A percentile compares a stretch with the other conserved stretches of the same genome.
Conservation (phyloP, 2,888 invertebrate genomes). For the Trachelus stipa region DNA sequence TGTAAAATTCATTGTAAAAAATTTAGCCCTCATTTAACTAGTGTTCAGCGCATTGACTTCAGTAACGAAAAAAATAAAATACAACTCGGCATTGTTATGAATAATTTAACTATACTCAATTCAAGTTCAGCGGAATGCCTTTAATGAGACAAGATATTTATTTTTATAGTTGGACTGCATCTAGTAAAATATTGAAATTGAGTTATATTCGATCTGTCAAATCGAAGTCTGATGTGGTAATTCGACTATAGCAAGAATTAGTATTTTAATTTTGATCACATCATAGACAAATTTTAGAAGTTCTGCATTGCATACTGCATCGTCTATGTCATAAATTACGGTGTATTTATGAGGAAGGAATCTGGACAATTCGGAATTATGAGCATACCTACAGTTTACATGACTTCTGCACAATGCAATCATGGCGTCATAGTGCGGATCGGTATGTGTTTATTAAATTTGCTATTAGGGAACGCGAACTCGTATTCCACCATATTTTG, state of each 20-base stretch:
- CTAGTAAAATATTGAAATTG: no score
- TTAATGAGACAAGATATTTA: no score
- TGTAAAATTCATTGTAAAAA: no score
- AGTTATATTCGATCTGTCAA: no score
- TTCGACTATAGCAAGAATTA: not conserved
- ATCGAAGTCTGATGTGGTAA: no score
- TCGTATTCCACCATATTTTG: not conserved
- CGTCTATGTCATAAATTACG: not conserved
- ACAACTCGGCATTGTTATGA: no score
- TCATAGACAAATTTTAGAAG: not conserved
- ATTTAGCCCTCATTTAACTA: no score
- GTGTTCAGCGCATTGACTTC: no score
- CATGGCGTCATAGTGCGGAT: slow-evolving; percentile 17
- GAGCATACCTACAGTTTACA: not conserved
- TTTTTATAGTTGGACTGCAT: no score
- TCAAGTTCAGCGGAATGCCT: no score
- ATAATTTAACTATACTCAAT: no score
- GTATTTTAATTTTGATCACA: not conserved
- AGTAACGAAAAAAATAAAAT: no score
- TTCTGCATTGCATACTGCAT: not conserved
- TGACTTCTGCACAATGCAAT: not conserved
- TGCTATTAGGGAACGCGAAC: slow-evolving; percentile 39
- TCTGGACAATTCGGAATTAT: not conserved
- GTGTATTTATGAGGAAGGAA: not conserved
- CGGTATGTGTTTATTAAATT: slow-evolving; percentile 58